phyloP scores from a whole-genome alignment of 1,140 invertebrate species.

The Bilobella aurantiaca region DNA sequence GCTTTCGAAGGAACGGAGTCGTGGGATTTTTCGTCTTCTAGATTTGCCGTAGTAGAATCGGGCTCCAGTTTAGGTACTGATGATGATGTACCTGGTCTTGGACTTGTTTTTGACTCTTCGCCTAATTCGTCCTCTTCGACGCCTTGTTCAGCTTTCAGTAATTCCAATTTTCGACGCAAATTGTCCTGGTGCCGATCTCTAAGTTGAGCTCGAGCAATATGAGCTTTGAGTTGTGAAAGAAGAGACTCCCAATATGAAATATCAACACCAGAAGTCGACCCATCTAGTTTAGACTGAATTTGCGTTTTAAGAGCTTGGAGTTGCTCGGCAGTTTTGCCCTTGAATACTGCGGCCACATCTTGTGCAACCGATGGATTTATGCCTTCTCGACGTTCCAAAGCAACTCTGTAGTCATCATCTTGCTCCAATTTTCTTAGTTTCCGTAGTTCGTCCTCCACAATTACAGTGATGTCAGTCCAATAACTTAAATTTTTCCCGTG shows the following conservation, averaged over 20 bases:
- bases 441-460: constrained; percentile 87
- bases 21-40: background rate
- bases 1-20: background rate
- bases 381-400: constrained; percentile 68
- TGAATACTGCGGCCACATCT: constrained; percentile 82
- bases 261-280: constrained; percentile 79
- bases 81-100: constrained; percentile 15
- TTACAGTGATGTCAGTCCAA: constrained; percentile 94
- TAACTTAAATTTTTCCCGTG: constrained; percentile 78
- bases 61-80: constrained; percentile 1
- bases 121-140: constrained; percentile 39
- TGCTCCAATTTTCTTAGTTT: constrained; percentile 68
- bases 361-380: constrained; percentile 85
- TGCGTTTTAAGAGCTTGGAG: constrained; percentile 68
- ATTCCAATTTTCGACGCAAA: constrained; percentile 74
- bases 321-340: constrained; percentile 82
- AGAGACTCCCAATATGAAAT: constrained; percentile 95
- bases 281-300: constrained; percentile 79
- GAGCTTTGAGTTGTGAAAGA: constrained; percentile 83
- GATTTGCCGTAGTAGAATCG: background rate
- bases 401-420: constrained; percentile 50
- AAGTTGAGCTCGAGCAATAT: constrained; percentile 84
- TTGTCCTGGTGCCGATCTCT: constrained; percentile 86
- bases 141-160: constrained; percentile 79
- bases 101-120: constrained; percentile 4